phyloP scores from a whole-genome alignment of 2,113 vertebrate genomes.

The Microtus oregoni region DNA sequence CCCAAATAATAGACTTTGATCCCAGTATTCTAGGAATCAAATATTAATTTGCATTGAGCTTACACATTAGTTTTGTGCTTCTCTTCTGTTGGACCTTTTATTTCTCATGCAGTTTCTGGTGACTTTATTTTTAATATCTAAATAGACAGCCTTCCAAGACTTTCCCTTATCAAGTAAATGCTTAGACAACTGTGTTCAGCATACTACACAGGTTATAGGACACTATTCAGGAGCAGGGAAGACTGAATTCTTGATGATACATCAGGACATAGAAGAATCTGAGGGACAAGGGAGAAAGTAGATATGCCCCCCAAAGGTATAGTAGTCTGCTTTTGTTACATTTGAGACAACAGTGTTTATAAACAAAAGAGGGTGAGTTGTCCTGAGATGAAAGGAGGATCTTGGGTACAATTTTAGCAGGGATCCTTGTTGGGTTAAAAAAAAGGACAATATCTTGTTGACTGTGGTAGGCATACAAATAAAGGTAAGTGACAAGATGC shows the following conservation, averaged over 20 bases:
- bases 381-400: background rate
- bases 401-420: background rate
- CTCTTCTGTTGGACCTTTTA: background rate
- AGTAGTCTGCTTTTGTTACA: background rate
- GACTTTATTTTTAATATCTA: background rate
- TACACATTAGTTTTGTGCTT: background rate
- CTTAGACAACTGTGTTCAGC: background rate
- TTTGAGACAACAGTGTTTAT: background rate
- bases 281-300: too few relatives aligned
- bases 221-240: background rate
- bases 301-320: background rate
- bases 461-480: background rate
- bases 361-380: background rate
- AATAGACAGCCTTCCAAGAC: background rate
- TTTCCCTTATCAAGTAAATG: background rate
- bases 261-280: background rate
- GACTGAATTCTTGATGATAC: background rate
- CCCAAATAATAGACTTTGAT: background rate
- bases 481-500: background rate
- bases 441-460: background rate
- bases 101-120: background rate
- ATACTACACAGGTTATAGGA: background rate
- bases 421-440: too few relatives aligned
- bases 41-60: background rate
- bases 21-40: background rate